Base-by-base conservation (phyloP, 2,797 vertebrate genomes). In the Eulemur coronatus region DNA sequence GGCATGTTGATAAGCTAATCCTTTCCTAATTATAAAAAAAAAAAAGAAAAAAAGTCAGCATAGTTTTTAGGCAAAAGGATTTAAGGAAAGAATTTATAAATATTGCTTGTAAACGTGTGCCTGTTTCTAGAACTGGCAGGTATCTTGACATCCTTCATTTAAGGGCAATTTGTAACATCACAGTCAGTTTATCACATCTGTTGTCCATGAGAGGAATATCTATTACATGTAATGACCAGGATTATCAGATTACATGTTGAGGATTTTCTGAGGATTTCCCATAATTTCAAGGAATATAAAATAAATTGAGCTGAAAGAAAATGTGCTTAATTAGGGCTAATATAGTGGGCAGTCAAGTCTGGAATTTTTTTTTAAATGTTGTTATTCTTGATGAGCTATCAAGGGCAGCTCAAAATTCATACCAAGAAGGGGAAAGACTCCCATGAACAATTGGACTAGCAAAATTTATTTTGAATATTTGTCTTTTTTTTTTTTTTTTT, bases 281-380 rank as follows among this genome's bases (percentile, higher is more conserved):
- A 73, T 73, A 73, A 48, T 67, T 12, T 52, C 28, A 95, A 82
- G 46, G n/a, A 96, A 81, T 80, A 30, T 52, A 92, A 84, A 96
- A 75, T 41, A 90, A 88, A 91, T 15, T 30, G 50, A 28, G 8
- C 48, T 61, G 50, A 80, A 84, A 76, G 22, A 95, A 17, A 84
- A 41, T 75, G 26, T 76, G 11, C 41, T 70, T 92, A 80, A 82
- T 79, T 92, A 69, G 72, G 96, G 70, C 15, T 48, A 87, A 87
- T 72, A 1, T 65, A 57, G 10, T 80, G 26, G 63, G 7, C 10
- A 38, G 57, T 75, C 26, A 76, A 38, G 63, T 76, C 48, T 90
- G n/a, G 20, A 2, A 63, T 91, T 9, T 55, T 88, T 50, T 61
- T 85, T 17, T 15, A 50, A 90, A 85, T 48, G 15, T 8, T 87